Evolutionary conservation across 1,140 invertebrate genomes (phyloP), one percentile per base, ranked within the genome.

Genomic region (Panulirus ornatus): DNA sequence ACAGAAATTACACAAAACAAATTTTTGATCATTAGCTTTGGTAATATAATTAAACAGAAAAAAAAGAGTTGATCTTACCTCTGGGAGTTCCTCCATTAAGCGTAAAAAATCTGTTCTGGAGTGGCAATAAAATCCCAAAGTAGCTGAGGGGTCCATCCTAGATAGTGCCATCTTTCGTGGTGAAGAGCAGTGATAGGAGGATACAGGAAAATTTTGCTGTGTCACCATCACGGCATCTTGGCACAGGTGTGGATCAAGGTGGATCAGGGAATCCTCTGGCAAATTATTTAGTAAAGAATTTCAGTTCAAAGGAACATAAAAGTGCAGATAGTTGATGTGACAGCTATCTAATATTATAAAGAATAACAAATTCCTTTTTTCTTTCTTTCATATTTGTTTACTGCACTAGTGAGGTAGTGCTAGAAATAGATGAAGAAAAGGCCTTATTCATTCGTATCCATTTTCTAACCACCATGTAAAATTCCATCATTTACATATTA

Each of bases 121-220:
- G 47, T 75, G 71, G 54, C 70, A 76, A 30, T 58, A 76, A 27
- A 81, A 81, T 9, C 30, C 38, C 34, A 81, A 54, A 40, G 97
- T 97, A 94, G 97, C 98, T 84, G 97, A 98, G 2, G 98, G 98
- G 95, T 99, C 98, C 96, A 99, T 97, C 94, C 97, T 97, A 73
- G 94, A 95, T n/a, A 98, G 95, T 84, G 96, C 95, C 93, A 98
- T 95, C 94, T 98, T 98, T 73, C 97, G 95, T n/a, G 97, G 97
- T 34, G 96, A 97, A 81, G 96, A 95, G 93, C 97, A 98, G 93
- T 98, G 98, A 94, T 97, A 98, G 40, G 96, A 96, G 92, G 96
- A 94, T 44, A 97, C 93, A 1, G 96, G 95, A 93, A 97, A 97
- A 92, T 96, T 95, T 83, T 95, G 94, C 92, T 96, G 95, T 94